Base-by-base conservation (phyloP, 2,113 vertebrate genomes). In the Periophthalmus modestus region DNA sequence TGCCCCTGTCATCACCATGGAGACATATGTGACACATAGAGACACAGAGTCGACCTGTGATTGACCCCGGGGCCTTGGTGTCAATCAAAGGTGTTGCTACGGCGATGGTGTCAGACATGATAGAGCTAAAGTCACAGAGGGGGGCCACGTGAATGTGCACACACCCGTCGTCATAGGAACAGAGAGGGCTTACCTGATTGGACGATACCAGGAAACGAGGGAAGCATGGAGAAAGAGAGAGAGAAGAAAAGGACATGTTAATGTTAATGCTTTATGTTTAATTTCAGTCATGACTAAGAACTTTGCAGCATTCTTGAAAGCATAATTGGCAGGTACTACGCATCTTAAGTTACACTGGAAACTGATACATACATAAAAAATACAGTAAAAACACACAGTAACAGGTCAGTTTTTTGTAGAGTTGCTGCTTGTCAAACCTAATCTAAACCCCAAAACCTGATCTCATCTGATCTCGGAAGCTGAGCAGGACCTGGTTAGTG, bases 161-260 rank as follows among this genome's bases (percentile, higher is more conserved):
- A 52, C 9, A n/a, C 52, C 9, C 18, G 7, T n/a, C 18, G 2
- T 24, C 57, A 59, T 24, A 34, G n/a, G 50, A 0, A 2, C 36
- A 33, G 4, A 75, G 5, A 50, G 34, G 52, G 75, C 84, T 86
- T 87, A 92, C 89, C 90, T 92, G 89, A 54, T 69, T 2, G 12
- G 55, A 57, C 0, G 33, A 71, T 61, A 75, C 43, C 70, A n/a
- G 36, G 58, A 33, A 0, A 70, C 7, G 57, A 28, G 4, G 39
- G 70, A 52, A 62, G 3, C 67, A 12, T 69, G 2, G 58, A 10
- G 68, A 24, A 71, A 62, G 28, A 62, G 12, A 62, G 2, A 59
- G 13, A 62, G 28, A 68, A 55, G 11, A 21, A 19, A 65, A 65
- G 9, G 9, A 12, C 13, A 12, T 4, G 33, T 65, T 12, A 65